phyloP scores from a whole-genome alignment of 1,140 invertebrate genomes.

The Rhopalosiphum padi region DNA sequence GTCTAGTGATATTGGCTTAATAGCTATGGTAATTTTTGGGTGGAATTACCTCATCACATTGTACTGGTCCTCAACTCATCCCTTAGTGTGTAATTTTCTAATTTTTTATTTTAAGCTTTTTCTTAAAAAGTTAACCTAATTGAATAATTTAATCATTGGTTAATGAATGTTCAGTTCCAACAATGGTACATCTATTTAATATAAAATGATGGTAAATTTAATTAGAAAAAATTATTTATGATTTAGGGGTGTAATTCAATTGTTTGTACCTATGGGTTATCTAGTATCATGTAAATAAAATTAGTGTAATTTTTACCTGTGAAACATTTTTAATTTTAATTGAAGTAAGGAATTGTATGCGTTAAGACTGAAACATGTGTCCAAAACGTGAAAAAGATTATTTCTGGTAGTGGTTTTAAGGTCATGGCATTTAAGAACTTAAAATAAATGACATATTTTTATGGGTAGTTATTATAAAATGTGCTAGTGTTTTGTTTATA shows the following conservation, averaged over 20 bases:
- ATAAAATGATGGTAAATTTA: slow-evolving; percentile 27
- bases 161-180: neutral
- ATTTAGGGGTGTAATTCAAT: slow-evolving; percentile 30
- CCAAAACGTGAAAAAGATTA: slow-evolving; percentile 16
- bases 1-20: slow-evolving; percentile 4
- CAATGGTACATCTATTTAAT: neutral
- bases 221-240: slow-evolving; percentile 32
- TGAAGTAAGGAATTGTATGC: neutral
- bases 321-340: slow-evolving; percentile 33
- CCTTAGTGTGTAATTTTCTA: neutral
- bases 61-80: neutral
- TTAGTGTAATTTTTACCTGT: slow-evolving; percentile 38
- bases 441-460: slow-evolving; percentile 17
- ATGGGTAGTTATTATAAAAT: slow-evolving; percentile 41
- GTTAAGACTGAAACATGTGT: slow-evolving; percentile 52
- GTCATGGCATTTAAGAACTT: slow-evolving; percentile 15
- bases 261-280: slow-evolving; percentile 38
- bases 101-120: neutral
- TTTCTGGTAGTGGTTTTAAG: slow-evolving; percentile 36
- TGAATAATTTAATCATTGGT: neutral
- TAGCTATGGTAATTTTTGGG: slow-evolving; percentile 38
- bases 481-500: slow-evolving; percentile 39
- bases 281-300: slow-evolving; percentile 27
- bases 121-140: neutral
- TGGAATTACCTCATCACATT: slow-evolving; percentile 13